Base-by-base conservation (phyloP, 1,140 invertebrate genomes). In the Tetramorium alpestre region DNA sequence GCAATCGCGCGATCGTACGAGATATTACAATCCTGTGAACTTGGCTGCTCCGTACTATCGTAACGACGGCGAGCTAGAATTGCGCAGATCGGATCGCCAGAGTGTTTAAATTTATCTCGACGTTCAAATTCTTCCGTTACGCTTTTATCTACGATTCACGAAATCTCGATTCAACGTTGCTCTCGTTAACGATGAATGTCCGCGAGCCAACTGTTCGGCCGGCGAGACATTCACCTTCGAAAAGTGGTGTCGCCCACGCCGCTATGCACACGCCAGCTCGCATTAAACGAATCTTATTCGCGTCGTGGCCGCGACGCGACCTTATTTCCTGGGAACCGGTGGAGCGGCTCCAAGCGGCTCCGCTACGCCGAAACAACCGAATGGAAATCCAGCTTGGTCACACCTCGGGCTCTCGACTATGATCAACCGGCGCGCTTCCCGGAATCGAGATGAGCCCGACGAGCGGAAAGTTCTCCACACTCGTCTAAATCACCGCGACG, bases 361-460 rank as follows among this genome's bases (percentile, higher is more conserved):
- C 77, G 22, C 49, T 72, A 38, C 51, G 80, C 25, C 67, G 38
- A 58, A 73, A 33, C 51, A 54, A 33, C 18, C 67, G 13, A 7
- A 47, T 41, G 18, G 41, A 47, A 75, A 60, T 60, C 10, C 54
- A 16, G 51, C 10, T 81, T 44, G 8, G 49, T 54, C 33, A 56
- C 76, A 33, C 76, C 33, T 62, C 5, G 6, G 38, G 22, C 44
- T 69, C 16, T 60, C 22, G 47, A 22, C 49, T 54, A 7, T 70
- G 62, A 65, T 69, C 69, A 81, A 78, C 41, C n/a, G 64, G 51
- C 73, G 67, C 73, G 58, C 44, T 70, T 69, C 85, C 76, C 87
- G 73, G 81, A 91, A 88, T 87, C 80, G 77, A 77, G 82, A 77
- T 88, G 73, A 85, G 84, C 64, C 60, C 60, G 25, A 72, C 86